Evolutionary conservation across 2,113 vertebrate genomes (phyloP), one percentile per base, ranked within the genome.

Genomic region (Campylomormyrus tamandua): DNA sequence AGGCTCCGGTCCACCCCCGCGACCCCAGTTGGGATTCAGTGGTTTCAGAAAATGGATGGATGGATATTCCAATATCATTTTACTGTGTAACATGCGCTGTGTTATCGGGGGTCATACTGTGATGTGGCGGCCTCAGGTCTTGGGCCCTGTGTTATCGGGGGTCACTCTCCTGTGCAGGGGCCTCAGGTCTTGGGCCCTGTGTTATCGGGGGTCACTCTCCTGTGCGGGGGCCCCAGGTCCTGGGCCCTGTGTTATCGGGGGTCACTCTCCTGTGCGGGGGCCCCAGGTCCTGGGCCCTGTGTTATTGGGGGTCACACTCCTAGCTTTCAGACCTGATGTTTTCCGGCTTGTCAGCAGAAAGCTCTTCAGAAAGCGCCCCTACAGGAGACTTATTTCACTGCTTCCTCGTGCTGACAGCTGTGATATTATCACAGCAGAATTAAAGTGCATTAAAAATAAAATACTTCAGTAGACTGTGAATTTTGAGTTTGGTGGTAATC

Each of bases 391-490:
- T 96, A 96, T 94, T 93, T 92, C 93, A 92, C 93, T 95, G 95
- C 94, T 95, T 93, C 85, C 91, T 87, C 11, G 21, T 53, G 91
- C 87, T 91, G 95, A 94, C 95, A 95, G 93, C 90, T 90, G 91
- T 90, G 95, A 96, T 96, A 94, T 94, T 96, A 96, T 96, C 96
- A 91, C 91, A 92, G 93, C 94, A 95, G 95, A 96, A 96, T 96
- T 96, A 96, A 96, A 95, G 94, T 95, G 95, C 95, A 96, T 96
- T 96, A 96, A 94, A 95, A 92, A 90, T 92, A 92, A 92, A 92
- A 93, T 93, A 93, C 90, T 89, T 91, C 89, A 62, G 62, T 90
- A 56, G 89, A 56, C 66, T 89, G 89, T 85, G 91, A 91, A 84
- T 83, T 92, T 91, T 90, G 80, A 89, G 85, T 80, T 53, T 31